Evolutionary conservation across 2,888 invertebrate species (phyloP), one percentile per base, ranked within the genome.

Genomic region (Hedychridium roseum): DNA sequence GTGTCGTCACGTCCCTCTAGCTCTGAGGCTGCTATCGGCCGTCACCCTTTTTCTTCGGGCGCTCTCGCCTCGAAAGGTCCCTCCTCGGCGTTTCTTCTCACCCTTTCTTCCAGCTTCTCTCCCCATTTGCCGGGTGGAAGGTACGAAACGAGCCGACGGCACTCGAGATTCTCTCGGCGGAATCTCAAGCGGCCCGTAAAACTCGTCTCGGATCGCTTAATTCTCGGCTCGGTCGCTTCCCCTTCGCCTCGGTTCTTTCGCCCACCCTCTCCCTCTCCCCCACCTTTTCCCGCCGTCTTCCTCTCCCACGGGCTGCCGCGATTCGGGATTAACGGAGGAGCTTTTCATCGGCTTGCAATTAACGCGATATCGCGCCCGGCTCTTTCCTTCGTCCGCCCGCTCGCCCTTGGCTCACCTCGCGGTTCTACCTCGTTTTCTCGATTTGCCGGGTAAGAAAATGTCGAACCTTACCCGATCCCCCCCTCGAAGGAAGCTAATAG

Each of bases 151-250:
- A 12, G 43, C 43, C 51, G 54, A 57, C 54, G 52, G 54, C 50
- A 47, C 56, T 56, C 46, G 58, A 57, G 59, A 53, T 54, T 57
- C 53, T n/a, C n/a, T 44, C 54, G 52, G 12, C 39, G 53, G 58
- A 58, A 57, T 60, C 54, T 61, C 52, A 62, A 62, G 57, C 61
- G 52, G 54, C 43, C 61, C 61, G 54, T 56, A 48, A 61, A 62
- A 62, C 57, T 54, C 50, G 57, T 55, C 56, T 50, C 52, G 57
- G 54, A 61, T 62, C 59, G 61, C 59, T 61, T 61, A 62, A 62
- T 62, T 59, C 61, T 54, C 48, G 50, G 49, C 46, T n/a, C 51
- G 45, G 55, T 42, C 37, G 23, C 9, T 23, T 23, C 5, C 23
- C 23, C 23, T 23, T 23, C 5, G 9, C 5, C 5, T 9, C 23